These are phyloP conservation scores for Coccyzus lansbergi DNA, from an alignment of 2,797 vertebrate species.

Conservation along the genomic window DNA sequence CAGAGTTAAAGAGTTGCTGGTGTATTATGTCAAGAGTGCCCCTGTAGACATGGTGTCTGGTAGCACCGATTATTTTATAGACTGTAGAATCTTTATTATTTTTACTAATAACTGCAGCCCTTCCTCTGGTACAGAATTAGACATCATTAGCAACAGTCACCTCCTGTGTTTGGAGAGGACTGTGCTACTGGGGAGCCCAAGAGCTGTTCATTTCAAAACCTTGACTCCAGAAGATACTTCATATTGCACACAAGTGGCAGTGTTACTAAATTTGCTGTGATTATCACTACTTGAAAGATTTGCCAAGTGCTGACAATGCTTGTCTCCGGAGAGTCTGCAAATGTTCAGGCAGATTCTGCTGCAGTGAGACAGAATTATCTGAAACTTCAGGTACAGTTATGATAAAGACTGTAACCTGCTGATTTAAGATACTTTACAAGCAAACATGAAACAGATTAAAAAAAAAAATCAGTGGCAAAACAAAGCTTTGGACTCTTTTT, in stretches of 20 bases:
- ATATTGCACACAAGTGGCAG: not conserved
- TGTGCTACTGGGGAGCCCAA: not conserved
- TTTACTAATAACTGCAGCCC: not conserved
- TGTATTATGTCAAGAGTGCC: not conserved
- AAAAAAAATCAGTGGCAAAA: not conserved
- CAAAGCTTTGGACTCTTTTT: not conserved
- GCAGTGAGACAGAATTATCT: slow-evolving; percentile 8
- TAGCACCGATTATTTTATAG: not conserved
- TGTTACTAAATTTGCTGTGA: slow-evolving; percentile 40
- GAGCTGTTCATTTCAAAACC: slow-evolving; percentile 21
- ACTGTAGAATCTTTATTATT: not conserved
- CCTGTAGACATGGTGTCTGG: not conserved
- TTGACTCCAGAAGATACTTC: not conserved
- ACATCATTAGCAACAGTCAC: not conserved
- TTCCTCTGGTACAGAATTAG: not conserved
- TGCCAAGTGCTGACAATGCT: slow-evolving; percentile 42
- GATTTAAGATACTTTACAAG: slow-evolving; percentile 16
- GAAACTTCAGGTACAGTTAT: slow-evolving; percentile 14
- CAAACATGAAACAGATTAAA: not conserved
- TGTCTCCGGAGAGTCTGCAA: slow-evolving; percentile 19
- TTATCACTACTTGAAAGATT: slow-evolving; percentile 34
- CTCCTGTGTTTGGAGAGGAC: not conserved
- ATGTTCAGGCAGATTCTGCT: slow-evolving; percentile 25
- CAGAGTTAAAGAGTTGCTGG: not conserved
- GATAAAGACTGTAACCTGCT: slow-evolving; percentile 12